Conservation (phyloP, 2,113 vertebrate genomes). For the Microcebus jonahi region DNA sequence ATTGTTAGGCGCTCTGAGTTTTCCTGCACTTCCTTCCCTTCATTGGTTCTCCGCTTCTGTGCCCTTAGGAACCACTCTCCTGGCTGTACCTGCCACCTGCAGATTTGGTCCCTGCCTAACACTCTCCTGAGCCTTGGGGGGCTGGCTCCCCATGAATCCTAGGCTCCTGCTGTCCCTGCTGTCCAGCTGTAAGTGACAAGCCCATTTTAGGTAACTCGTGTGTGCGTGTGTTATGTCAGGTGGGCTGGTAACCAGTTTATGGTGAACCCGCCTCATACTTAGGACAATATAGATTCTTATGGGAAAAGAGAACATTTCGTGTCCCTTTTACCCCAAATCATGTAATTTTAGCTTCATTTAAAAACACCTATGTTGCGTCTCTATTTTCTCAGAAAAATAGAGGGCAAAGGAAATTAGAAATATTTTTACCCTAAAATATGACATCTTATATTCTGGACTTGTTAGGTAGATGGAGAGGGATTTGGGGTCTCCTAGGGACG, state of each 20-base stretch:
- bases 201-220: neutral
- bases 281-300: neutral
- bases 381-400: neutral
- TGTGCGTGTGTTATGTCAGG: neutral
- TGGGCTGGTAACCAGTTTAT: neutral
- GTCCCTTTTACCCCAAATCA: neutral
- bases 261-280: neutral
- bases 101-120: no score
- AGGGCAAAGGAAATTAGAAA: no score
- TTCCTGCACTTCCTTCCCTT: no score
- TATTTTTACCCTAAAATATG: no score
- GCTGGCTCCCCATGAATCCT: neutral
- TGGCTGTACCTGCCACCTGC: no score
- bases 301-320: neutral
- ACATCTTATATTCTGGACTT: no score
- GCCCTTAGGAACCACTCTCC: no score
- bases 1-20: no score
- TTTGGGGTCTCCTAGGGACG: no score
- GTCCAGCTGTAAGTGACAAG: neutral
- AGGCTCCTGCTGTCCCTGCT: neutral
- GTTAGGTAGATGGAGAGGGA: no score
- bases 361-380: neutral
- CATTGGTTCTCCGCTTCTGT: no score
- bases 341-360: neutral
- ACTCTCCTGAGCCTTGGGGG: neutral